Percentiles rank a stretch among this genome's conserved stretches.
phyloP scores from a whole-genome alignment of 2,888 invertebrate genomes.

The Nemapogon koenigi region DNA sequence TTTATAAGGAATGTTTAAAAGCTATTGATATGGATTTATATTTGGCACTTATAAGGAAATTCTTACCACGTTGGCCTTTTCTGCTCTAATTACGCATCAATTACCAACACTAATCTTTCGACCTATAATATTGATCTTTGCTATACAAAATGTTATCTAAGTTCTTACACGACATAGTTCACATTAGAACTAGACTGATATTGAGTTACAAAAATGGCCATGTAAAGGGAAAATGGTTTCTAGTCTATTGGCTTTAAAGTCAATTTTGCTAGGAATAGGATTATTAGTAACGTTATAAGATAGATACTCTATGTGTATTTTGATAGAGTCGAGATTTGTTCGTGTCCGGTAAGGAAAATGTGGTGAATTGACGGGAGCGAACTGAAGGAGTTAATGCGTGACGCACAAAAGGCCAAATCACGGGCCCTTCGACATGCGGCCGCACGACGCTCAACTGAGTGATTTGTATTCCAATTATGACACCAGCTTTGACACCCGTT shows the following conservation, averaged over 20 bases:
- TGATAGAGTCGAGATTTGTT: constrained; percentile 29
- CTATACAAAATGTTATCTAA: constrained; percentile 15
- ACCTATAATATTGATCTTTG: not conserved
- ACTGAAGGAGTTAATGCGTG: constrained; percentile 62
- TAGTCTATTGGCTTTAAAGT: constrained; percentile 40
- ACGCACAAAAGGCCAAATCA: constrained; percentile 63
- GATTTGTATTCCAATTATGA: constrained; percentile 65
- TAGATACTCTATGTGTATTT: no score
- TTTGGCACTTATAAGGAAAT: constrained; percentile 54
- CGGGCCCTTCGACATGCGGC: constrained; percentile 35
- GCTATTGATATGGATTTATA: no score
- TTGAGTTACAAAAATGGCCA: not conserved
- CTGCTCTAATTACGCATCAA: constrained; percentile 58
- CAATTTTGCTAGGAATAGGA: constrained; percentile 30
- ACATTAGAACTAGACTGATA: no score
- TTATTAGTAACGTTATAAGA: not conserved
- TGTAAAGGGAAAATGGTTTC: constrained; percentile 36
- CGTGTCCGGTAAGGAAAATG: constrained; percentile 5
- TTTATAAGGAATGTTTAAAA: no score
- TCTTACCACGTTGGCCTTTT: constrained; percentile 59
- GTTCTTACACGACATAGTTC: no score
- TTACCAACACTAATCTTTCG: constrained; percentile 56
- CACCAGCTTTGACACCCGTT: constrained; percentile 28
- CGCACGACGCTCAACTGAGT: constrained; percentile 51
- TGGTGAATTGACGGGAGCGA: constrained; percentile 36